These are phyloP conservation scores for Oceanodroma leucorhoa DNA, from an alignment of 2,797 vertebrate genomes.

Conservation along the genomic window DNA sequence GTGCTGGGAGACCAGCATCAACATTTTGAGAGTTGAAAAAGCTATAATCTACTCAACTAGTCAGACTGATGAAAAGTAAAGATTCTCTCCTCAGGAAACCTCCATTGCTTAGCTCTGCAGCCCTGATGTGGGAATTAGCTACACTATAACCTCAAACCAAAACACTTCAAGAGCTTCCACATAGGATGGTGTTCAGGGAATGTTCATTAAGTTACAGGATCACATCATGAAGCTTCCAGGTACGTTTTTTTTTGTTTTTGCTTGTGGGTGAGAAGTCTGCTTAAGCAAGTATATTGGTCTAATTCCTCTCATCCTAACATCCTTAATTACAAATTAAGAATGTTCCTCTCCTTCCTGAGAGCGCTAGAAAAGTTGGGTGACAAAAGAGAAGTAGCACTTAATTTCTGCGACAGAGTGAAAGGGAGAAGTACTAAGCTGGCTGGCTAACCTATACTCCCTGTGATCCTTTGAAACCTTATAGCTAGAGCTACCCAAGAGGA, in stretches of 20 bases:
- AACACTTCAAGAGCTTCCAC: background rate
- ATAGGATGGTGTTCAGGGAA: accelerated
- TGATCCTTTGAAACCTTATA: background rate
- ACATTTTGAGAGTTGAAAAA: background rate
- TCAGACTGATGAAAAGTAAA: background rate
- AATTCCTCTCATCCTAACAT: background rate
- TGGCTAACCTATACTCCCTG: background rate
- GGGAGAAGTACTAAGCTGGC: background rate
- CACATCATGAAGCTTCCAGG: background rate
- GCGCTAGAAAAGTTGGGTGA: background rate
- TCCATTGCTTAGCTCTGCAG: constrained; percentile 6
- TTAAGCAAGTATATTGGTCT: background rate
- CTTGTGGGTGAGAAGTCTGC: background rate
- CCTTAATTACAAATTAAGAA: background rate
- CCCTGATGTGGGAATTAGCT: background rate
- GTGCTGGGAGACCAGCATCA: background rate
- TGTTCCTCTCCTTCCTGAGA: background rate
- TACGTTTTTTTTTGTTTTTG: accelerated
- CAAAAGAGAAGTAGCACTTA: background rate
- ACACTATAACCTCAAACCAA: background rate
- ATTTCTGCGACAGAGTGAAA: background rate
- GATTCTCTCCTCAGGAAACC: background rate
- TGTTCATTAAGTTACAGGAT: accelerated
- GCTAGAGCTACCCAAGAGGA: background rate
- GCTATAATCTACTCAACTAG: background rate